Percentiles rank a stretch among this genome's conserved stretches.
These are phyloP conservation scores for Hippocampus zosterae DNA, from an alignment of 2,113 vertebrate species.

Conservation along the genomic window DNA sequence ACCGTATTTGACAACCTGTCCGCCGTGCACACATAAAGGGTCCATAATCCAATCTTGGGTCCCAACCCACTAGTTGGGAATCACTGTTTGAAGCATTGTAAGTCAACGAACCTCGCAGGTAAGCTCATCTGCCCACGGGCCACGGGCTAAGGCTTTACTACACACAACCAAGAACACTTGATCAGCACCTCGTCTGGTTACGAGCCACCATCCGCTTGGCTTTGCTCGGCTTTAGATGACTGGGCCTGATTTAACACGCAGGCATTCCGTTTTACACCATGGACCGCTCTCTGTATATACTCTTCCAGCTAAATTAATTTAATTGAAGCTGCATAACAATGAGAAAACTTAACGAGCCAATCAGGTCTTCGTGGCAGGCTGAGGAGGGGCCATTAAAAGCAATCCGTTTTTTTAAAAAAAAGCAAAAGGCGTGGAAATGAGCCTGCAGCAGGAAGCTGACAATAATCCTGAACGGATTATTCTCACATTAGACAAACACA, in stretches of 20 bases:
- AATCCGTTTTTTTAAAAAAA: slow-evolving; percentile 33
- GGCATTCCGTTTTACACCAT: slow-evolving; percentile 28
- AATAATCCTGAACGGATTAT: slow-evolving; percentile 52
- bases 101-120: slow-evolving; percentile 11
- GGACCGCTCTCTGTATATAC: slow-evolving; percentile 16
- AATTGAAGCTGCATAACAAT: slow-evolving; percentile 67
- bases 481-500: slow-evolving; percentile 59
- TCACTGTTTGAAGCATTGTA: slow-evolving; percentile 10
- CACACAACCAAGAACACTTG: slow-evolving; percentile 9
- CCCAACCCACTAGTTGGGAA: neutral
- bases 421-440: slow-evolving; percentile 47
- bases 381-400: slow-evolving; percentile 52
- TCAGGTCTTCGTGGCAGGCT: slow-evolving; percentile 45
- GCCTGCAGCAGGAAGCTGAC: slow-evolving; percentile 44
- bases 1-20: too few relatives aligned
- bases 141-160: neutral
- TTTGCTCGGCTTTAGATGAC: slow-evolving; percentile 30
- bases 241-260: slow-evolving; percentile 31
- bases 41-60: neutral
- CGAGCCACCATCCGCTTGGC: slow-evolving; percentile 9
- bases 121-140: neutral
- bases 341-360: slow-evolving; percentile 62
- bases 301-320: slow-evolving; percentile 46
- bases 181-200: slow-evolving; percentile 8
- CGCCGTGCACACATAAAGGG: too few relatives aligned